A percentile compares a stretch with the other conserved stretches of the same genome.
These are phyloP conservation scores for Cyclophora punctaria DNA, from an alignment of 2,888 invertebrate genomes.

Conservation along the genomic window DNA sequence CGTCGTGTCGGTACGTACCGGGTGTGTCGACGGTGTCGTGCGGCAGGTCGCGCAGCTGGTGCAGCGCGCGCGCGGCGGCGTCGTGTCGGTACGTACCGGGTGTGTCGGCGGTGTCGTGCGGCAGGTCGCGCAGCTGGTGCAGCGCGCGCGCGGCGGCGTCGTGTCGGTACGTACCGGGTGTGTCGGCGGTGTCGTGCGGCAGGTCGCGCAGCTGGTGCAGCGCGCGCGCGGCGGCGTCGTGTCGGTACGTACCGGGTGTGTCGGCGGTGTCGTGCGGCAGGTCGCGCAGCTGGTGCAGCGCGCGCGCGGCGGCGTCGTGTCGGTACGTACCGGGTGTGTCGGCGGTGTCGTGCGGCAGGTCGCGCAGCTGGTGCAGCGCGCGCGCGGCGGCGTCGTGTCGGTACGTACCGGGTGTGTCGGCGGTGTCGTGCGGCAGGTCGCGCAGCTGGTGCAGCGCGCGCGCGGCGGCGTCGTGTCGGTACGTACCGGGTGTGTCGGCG, in stretches of 20 bases:
- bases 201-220: conserved; percentile 48
- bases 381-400: conserved; percentile 91
- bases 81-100: conserved; percentile 78
- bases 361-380: conserved; percentile 55
- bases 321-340: no score
- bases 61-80: conserved; percentile 81
- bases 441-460: conserved; percentile 62
- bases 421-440: conserved; percentile 25
- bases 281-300: conserved; percentile 52
- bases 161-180: conserved; percentile 73
- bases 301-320: conserved; percentile 88
- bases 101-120: conserved; percentile 22
- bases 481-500: conserved; percentile 7
- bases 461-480: conserved; percentile 90
- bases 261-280: conserved; percentile 16
- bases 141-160: conserved; percentile 84
- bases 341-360: conserved; percentile 28
- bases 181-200: conserved; percentile 6
- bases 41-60: conserved; percentile 41
- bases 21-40: conserved; percentile 23
- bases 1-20: conserved; percentile 81
- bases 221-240: conserved; percentile 86
- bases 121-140: conserved; percentile 42
- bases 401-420: no score
- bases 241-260: conserved; percentile 62